Conservation (phyloP, 53 echinoderm and acorn worm genomes). For the Holothuria scabra region DNA sequence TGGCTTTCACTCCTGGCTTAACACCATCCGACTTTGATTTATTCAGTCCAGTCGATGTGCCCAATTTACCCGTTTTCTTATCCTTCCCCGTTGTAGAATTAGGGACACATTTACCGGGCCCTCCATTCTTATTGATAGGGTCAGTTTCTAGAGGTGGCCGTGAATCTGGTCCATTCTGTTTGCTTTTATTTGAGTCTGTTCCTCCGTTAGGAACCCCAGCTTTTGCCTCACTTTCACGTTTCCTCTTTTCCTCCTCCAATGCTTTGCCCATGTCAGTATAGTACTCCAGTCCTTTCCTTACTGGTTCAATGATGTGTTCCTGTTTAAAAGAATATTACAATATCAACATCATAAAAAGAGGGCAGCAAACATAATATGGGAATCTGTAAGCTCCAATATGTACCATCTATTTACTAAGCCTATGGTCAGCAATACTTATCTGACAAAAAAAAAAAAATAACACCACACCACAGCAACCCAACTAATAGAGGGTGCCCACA, state of each 20-base stretch:
- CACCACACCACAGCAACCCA: no score
- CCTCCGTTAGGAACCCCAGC: slow-evolving; percentile 63
- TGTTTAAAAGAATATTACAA: not conserved
- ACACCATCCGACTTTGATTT: slow-evolving; percentile 18
- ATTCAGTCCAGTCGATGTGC: not conserved
- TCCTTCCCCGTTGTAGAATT: slow-evolving; percentile 15
- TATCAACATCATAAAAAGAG: no score
- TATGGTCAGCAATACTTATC: no score
- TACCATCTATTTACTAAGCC: no score
- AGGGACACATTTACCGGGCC: slow-evolving; percentile 47
- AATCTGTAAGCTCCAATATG: no score
- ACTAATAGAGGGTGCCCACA: no score
- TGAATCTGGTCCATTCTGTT: slow-evolving; percentile 59
- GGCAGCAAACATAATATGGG: no score
- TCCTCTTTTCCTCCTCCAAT: slow-evolving; percentile 91
- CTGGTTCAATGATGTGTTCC: slow-evolving; percentile 91
- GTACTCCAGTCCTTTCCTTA: slow-evolving; percentile 89
- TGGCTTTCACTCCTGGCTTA: slow-evolving; percentile 49
- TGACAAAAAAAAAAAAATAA: no score
- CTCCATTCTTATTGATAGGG: slow-evolving; percentile 27
- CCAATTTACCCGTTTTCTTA: slow-evolving; percentile 29
- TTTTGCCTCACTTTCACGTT: slow-evolving; percentile 57
- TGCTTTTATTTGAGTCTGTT: slow-evolving; percentile 59
- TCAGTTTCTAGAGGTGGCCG: slow-evolving; percentile 42
- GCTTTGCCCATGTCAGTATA: slow-evolving; percentile 95